Evolutionary conservation across 1,140 invertebrate species (phyloP), one percentile per base, ranked within the genome.

Genomic region (Lamellibrachia luymesi): DNA sequence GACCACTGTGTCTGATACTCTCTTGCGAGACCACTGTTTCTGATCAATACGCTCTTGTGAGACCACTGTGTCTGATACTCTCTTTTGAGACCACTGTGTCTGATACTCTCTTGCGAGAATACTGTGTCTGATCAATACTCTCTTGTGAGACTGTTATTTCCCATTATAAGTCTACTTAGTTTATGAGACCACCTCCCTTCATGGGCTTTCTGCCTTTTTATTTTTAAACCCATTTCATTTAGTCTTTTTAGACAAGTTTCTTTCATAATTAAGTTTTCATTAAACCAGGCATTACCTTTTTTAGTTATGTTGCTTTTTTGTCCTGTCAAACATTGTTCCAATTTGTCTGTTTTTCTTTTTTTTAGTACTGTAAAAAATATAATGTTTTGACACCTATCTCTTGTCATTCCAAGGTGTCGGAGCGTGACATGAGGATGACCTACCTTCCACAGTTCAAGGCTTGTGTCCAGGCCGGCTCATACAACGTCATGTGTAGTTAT

Each of bases 391-490:
- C 22, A 8, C 27, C 0, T 17, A 13, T 50, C 51, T 51, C 6
- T 64, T 92, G 6, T 51, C 2, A 38, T 92, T 93, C 89, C 49
- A 6, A 93, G 92, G 93, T 94, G n/a, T 93, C 91, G 27, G 90
- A 95, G 25, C 91, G 95, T 92, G 96, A 96, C 93, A 95, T 94
- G 95, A 92, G 94, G 38, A 93, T 95, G 51, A 96, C 96, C 0
- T 96, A 95, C 92, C 94, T 96, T 1, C 96, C 96, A 27, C 95
- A 95, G 38, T 96, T 96, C 93, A 94, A 93, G 64, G 93, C 92
- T 5, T 96, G 96, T 95, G 94, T 96, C 6, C 50, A 93, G 25
- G 94, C 94, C 49, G 94, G 94, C 64, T 91, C 80, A 51, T 80
- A 92, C 38, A 93, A 91, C 90, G 49, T 94, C n/a, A 94, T 94